Percentiles rank a stretch among this genome's conserved stretches.
Conservation (phyloP, 1,140 invertebrate species). For the Battus philenor region DNA sequence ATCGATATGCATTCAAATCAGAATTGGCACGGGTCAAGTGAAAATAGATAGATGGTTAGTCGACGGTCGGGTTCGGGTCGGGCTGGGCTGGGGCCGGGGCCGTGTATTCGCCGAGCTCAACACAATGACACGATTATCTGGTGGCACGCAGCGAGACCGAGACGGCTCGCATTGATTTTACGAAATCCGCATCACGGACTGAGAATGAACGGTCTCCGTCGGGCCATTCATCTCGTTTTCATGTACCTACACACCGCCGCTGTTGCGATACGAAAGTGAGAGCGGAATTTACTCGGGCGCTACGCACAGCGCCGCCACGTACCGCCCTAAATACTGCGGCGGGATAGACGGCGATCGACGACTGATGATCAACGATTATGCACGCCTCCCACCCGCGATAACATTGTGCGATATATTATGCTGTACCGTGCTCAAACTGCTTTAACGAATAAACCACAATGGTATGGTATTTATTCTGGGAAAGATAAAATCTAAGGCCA, state of each 20-base stretch:
- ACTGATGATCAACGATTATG: constrained; percentile 40
- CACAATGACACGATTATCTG: constrained; percentile 66
- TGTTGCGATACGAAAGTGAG: constrained; percentile 73
- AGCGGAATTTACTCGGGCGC: constrained; percentile 68
- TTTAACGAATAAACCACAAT: no score
- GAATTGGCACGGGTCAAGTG: constrained; percentile 39
- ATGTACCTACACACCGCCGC: constrained; percentile 58
- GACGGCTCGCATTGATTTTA: constrained; percentile 68
- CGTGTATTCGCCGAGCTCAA: constrained; percentile 38
- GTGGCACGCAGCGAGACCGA: constrained; percentile 47
- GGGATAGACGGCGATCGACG: constrained; percentile 57
- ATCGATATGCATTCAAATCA: no score
- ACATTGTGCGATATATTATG: no score
- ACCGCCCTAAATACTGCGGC: constrained; percentile 60
- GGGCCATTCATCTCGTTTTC: constrained; percentile 74
- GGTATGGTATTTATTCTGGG: no score
- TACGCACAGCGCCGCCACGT: constrained; percentile 57
- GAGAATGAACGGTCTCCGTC: constrained; percentile 65
- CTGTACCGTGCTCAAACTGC: no score
- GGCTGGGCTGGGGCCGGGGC: constrained; percentile 20
- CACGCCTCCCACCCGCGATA: no score
- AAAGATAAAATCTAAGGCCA: no score
- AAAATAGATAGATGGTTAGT: constrained; percentile 58
- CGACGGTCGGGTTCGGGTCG: constrained; percentile 34
- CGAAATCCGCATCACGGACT: constrained; percentile 69